Base-by-base conservation (phyloP, 2,113 vertebrate genomes). In the Pedionomus torquatus region DNA sequence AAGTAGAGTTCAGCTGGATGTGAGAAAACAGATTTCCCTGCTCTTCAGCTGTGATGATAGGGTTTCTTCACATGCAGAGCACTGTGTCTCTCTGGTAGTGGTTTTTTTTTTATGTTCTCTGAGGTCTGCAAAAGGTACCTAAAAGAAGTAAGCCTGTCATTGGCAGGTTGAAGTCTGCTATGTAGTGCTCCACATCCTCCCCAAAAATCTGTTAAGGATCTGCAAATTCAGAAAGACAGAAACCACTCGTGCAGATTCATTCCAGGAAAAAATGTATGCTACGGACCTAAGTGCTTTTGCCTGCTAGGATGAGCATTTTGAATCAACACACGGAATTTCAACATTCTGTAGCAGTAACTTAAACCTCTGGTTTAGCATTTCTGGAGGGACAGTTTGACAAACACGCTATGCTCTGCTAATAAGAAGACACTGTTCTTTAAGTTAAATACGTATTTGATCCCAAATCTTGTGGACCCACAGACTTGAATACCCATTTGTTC, bases 301-400 rank as follows among this genome's bases (percentile, higher is more conserved):
- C 39, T 93, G 85, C 64, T 95, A 90, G 58, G 64, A 88, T 95
- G 90, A 96, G 86, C 76, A 95, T 91, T 89, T 93, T 94, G 83
- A 94, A 93, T 90, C 68, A 90, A 90, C 90, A 90, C 90, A 93
- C 79, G 88, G 80, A 75, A 68, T 90, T 95, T 61, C 68, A 89
- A 12, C 55, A 51, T 86, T 93, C 84, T 89, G 60, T 83, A 86
- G 76, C 64, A 86, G 68, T 93, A 88, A 69, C 85, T 96, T 96
- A 81, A 95, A 92, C 28, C 46, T 96, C 93, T 96, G 95, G 88
- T 95, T 95, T 94, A 92, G 23, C 86, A 55, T 94, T 95, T 96
- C 79, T 75, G 60, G 78, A 78, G 83, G 95, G 94, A 92, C 92
- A 93, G 55, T 90, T 90, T 96, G 96, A 87, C 92, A 94, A 94